Percentiles rank a stretch among this genome's conserved stretches.
phyloP scores from a whole-genome alignment of 1,140 invertebrate species.

The Camponotus vicinus region DNA sequence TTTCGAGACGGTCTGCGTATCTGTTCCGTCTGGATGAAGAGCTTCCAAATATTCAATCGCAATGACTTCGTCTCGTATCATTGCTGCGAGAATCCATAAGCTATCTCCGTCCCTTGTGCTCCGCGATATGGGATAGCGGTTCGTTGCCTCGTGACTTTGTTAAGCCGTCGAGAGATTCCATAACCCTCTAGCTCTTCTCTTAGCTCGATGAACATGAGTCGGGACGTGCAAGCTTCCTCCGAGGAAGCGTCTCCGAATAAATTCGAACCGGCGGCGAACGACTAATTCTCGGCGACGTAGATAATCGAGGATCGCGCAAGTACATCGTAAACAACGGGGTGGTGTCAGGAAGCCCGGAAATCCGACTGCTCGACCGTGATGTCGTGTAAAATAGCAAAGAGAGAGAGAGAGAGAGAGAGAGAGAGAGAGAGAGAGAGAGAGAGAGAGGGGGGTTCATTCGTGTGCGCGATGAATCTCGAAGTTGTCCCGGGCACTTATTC shows the following conservation, averaged over 20 bases:
- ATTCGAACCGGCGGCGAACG: constrained; percentile 50
- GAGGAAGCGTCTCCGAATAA: constrained; percentile 47
- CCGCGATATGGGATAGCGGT: constrained; percentile 39
- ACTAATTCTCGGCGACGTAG: constrained; percentile 68
- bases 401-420: too few relatives aligned
- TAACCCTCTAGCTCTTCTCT: constrained; percentile 4
- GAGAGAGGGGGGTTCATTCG: background rate
- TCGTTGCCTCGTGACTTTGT: constrained; percentile 70
- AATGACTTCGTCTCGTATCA: background rate
- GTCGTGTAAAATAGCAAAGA: constrained; percentile 25
- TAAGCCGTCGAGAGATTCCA: constrained; percentile 58
- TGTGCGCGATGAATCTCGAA: constrained; percentile 50
- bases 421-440: too few relatives aligned
- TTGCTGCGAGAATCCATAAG: constrained; percentile 39
- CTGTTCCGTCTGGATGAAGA: too few relatives aligned
- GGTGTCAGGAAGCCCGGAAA: background rate
- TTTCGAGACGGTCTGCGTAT: too few relatives aligned
- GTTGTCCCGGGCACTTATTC: constrained; percentile 50
- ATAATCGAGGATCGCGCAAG: constrained; percentile 66
- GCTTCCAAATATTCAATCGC: background rate
- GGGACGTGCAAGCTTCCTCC: constrained; percentile 15
- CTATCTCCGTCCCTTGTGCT: background rate
- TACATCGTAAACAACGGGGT: constrained; percentile 60
- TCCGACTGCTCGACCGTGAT: constrained; percentile 15
- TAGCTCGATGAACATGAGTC: constrained; percentile 17